Evolutionary conservation across 2,888 invertebrate species (phyloP), one percentile per base, ranked within the genome.

Genomic region (Tetrapedia diversipes): DNA sequence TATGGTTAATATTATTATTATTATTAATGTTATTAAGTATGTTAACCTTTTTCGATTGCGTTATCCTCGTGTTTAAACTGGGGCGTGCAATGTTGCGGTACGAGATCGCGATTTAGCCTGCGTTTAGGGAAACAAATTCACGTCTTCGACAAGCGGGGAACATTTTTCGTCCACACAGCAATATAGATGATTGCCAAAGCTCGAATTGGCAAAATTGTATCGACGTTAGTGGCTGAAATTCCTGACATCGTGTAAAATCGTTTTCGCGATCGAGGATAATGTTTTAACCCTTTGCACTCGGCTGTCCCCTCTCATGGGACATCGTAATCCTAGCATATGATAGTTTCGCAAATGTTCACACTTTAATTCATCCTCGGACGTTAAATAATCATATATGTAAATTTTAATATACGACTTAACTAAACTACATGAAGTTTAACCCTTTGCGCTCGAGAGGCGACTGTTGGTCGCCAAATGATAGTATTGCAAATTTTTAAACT

Each of bases 61-160:
- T 77, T 67, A 70, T 79, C 65, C 71, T 82, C 57, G 70, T 77
- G 60, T 83, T 79, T 77, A 65, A 27, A 74, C 49, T 71, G 77
- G 77, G 74, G 74, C 53, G 82, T 82, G 83, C 82, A 82, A 82
- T 82, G 63, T 75, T 74, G 72, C 72, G 53, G 43, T 53, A 54
- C 57, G 47, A 60, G 14, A 65, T 72, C 54, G 60, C 32, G 53
- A 65, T 65, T n/a, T 65, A 69, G 53, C 29, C 41, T 49, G 39
- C 53, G 32, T 47, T 49, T 41, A 63, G 22, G 64, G 34, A 39
- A 51, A 47, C 47, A 66, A 51, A n/a, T n/a, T 69, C 10, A 14
- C 60, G 24, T 47, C 41, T 47, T 32, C 60, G 56, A 37, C 14
- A 29, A 63, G 39, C 51, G 47, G 16, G 11, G 43, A 57, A 43